Evolutionary conservation across 2,888 invertebrate genomes (phyloP), one percentile per base, ranked within the genome.

Genomic region (Drosophila cyrtoloma): DNA sequence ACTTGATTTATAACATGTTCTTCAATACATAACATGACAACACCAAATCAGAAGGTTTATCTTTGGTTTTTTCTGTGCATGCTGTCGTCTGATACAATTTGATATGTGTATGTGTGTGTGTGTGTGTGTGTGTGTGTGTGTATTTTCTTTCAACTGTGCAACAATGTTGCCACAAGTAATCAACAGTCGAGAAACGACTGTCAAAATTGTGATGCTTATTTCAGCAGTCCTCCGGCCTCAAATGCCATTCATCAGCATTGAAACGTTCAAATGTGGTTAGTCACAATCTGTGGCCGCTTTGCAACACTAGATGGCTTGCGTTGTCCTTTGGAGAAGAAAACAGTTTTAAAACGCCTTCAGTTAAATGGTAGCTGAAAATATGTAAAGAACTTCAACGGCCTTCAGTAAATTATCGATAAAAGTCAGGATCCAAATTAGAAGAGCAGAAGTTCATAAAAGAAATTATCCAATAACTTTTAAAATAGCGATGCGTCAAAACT

Each of bases 151-250:
- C 2, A 26, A 16, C 14, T 47, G 16, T 58, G 30, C 57, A 19
- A 57, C 56, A 37, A 56, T 32, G 53, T 65, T 65, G 71, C 65
- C 58, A 68, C 57, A 73, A 68, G 64, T 64, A 58, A 67, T 67
- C 67, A 65, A n/a, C 58, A 47, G 44, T 37, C 19, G 35, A 55
- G 50, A 61, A 74, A 33, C 60, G 37, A 22, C 61, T 70, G 58
- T 74, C 58, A 57, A 62, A 62, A 67, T 62, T 60, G 28, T 59
- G 32, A 37, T 28, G 33, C 50, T 35, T 57, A 32, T 58, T 44
- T 12, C n/a, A 51, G 32, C 26, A 52, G 51, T 57, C n/a, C 44
- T 44, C 28, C 9, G 44, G 14, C 47, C 14, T 37, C 28, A 35
- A 30, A 22, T 42, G 55, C 37, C 70, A 39, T 32, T 42, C 56